These are phyloP conservation scores for Pangasius larnaudii DNA, from an alignment of 2,797 vertebrate species.

Conservation along the genomic window DNA sequence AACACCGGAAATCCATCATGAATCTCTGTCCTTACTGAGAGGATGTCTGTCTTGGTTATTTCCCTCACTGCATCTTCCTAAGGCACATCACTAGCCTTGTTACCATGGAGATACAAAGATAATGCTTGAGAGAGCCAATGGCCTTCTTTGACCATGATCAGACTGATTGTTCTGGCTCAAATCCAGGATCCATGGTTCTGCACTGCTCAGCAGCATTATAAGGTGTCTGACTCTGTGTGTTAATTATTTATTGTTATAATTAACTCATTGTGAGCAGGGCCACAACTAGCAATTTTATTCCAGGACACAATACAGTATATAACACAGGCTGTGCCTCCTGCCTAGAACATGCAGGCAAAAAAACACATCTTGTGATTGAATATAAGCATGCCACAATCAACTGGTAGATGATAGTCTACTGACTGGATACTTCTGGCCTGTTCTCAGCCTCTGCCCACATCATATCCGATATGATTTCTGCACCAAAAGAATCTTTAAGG, in stretches of 20 bases:
- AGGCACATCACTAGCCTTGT: conserved; percentile 61
- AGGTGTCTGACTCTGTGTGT: conserved; percentile 48
- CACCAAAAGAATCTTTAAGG: not conserved
- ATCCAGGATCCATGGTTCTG: conserved; percentile 31
- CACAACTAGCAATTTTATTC: not conserved
- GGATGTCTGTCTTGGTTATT: conserved; percentile 47
- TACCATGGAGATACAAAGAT: conserved; percentile 77
- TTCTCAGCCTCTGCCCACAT: not conserved
- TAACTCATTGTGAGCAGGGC: conserved; percentile 12
- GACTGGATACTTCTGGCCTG: not conserved
- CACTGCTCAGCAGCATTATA: conserved; percentile 47
- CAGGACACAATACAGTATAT: not conserved
- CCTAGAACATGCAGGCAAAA: not conserved
- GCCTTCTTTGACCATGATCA: conserved; percentile 40
- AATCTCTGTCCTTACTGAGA: conserved; percentile 30
- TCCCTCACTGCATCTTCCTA: conserved; percentile 45
- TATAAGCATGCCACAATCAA: not conserved
- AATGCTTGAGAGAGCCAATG: conserved; percentile 21
- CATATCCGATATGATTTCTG: not conserved
- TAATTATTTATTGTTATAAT: conserved; percentile 53
- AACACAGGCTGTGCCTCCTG: not conserved
- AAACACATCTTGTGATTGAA: not conserved
- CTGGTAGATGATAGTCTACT: not conserved
- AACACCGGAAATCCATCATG: not conserved
- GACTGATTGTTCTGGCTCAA: conserved; percentile 43